Conservation (phyloP, 2,888 invertebrate species). For the Tipula unca region DNA sequence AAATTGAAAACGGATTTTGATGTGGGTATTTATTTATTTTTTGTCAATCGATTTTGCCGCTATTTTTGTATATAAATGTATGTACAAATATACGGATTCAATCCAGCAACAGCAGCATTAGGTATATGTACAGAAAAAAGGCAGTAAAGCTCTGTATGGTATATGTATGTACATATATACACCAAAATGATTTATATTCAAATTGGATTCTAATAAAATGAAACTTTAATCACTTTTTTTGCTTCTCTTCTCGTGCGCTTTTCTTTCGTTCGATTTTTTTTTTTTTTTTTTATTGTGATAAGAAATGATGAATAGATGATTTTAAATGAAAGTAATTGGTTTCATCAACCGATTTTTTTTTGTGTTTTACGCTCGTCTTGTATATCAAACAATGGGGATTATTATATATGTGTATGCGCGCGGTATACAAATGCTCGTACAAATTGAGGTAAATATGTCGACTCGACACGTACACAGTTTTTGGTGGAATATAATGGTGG, state of each 20-base stretch:
- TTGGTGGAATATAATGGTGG: neutral
- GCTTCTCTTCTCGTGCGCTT: neutral
- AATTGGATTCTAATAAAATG: constrained; percentile 14
- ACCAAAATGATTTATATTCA: neutral
- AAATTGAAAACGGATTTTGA: neutral
- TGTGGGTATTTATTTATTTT: neutral
- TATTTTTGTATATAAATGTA: neutral
- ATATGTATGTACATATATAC: neutral
- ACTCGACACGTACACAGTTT: neutral
- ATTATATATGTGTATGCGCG: neutral
- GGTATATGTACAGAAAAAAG: neutral
- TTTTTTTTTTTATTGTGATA: neutral
- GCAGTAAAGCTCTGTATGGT: neutral
- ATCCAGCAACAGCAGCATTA: neutral
- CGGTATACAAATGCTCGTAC: neutral
- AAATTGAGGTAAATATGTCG: neutral
- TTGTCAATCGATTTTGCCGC: neutral
- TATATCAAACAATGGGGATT: neutral
- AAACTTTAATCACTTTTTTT: constrained; percentile 3
- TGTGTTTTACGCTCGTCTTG: neutral
- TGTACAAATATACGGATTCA: neutral
- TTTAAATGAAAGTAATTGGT: constrained; percentile 2
- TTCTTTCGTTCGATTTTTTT: neutral
- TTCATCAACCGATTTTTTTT: neutral
- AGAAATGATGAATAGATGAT: constrained; percentile 8